Conservation (phyloP, 2,113 vertebrate species). For the Opisthocomus hoazin region DNA sequence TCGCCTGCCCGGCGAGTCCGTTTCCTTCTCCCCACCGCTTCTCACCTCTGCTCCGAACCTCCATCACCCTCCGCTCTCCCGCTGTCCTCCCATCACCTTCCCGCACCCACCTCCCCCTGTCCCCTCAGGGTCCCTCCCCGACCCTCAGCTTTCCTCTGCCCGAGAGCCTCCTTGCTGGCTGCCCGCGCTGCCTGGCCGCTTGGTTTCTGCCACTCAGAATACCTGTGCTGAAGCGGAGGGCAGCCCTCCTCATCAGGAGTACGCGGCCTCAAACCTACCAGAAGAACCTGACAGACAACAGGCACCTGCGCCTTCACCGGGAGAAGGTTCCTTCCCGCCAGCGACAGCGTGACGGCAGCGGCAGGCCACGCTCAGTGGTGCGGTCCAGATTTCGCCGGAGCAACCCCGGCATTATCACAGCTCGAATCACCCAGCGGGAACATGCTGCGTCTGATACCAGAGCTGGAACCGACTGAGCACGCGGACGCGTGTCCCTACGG, state of each 20-base stretch:
- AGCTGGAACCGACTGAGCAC: rapidly evolving
- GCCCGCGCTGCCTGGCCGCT: background rate
- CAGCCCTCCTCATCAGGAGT: rapidly evolving
- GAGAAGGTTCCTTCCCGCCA: background rate
- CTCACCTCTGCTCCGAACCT: background rate
- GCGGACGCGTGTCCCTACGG: rapidly evolving
- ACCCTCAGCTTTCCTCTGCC: background rate
- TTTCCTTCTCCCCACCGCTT: too few species aligned
- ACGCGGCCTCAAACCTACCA: background rate
- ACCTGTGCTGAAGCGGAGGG: rapidly evolving
- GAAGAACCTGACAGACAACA: background rate
- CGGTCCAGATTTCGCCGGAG: background rate
- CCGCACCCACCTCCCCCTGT: background rate
- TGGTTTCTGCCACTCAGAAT: background rate
- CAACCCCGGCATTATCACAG: background rate
- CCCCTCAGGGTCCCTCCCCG: too few species aligned
- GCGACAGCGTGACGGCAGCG: background rate
- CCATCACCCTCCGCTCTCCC: background rate
- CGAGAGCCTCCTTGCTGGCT: background rate
- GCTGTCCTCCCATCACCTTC: background rate
- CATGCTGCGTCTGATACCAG: background rate
- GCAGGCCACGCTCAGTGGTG: background rate
- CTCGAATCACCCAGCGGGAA: background rate
- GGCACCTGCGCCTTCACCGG: background rate
- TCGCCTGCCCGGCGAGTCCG: rapidly evolving